A percentile compares a stretch with the other conserved stretches of the same genome.
phyloP scores from a whole-genome alignment of 2,797 vertebrate genomes.

The Chloroceryle inda region DNA sequence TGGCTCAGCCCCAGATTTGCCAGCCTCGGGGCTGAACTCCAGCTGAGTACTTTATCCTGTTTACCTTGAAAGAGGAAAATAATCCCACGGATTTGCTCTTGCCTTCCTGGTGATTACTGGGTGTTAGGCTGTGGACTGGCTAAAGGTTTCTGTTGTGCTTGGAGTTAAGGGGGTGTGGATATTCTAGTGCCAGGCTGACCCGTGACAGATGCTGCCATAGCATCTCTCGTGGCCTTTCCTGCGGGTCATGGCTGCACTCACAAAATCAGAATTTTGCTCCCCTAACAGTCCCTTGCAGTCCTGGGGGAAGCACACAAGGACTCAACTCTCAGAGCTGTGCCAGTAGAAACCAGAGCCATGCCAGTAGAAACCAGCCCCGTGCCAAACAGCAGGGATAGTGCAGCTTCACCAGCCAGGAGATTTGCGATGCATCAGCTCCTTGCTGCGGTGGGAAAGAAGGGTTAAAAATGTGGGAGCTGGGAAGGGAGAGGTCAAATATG shows the following conservation, averaged over 20 bases:
- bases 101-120: neutral
- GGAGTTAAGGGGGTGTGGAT: neutral
- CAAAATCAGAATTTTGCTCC: neutral
- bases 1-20: neutral
- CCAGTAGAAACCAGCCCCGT: neutral
- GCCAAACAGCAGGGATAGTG: neutral
- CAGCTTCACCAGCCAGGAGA: fast-evolving
- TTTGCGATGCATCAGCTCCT: neutral
- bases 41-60: neutral
- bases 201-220: neutral
- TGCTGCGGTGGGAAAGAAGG: neutral
- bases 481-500: slow-evolving; percentile 57
- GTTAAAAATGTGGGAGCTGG: slow-evolving; percentile 44
- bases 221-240: neutral
- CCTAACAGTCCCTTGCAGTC: neutral
- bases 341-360: neutral
- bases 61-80: slow-evolving; percentile 46
- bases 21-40: neutral
- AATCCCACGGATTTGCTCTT: slow-evolving; percentile 29
- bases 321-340: neutral
- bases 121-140: neutral
- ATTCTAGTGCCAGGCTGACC: neutral
- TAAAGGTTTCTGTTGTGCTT: neutral
- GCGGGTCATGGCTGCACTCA: neutral
- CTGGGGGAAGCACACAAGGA: neutral